Percentiles rank a stretch among this genome's conserved stretches.
phyloP scores from a whole-genome alignment of 2,888 invertebrate species.

The Eudemis profundana region DNA sequence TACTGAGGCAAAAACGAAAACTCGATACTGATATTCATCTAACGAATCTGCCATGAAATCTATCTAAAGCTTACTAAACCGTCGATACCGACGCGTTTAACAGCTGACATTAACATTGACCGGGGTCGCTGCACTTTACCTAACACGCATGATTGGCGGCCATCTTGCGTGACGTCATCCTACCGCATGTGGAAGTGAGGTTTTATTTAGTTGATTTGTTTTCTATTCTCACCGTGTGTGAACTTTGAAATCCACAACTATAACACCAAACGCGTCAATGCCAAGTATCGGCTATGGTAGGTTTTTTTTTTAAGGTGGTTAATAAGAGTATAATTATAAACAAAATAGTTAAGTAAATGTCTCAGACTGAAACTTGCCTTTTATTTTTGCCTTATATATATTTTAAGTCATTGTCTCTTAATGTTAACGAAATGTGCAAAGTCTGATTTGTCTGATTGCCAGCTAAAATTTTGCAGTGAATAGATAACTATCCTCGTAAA shows the following conservation, averaged over 20 bases:
- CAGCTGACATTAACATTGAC: slow-evolving; percentile 45
- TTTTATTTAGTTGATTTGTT: slow-evolving; percentile 5
- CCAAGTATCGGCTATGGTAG: no score
- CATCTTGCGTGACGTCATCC: slow-evolving; percentile 41
- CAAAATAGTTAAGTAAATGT: background rate
- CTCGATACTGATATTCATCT: no score
- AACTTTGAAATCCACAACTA: slow-evolving; percentile 1
- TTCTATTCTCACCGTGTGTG: background rate
- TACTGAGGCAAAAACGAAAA: no score
- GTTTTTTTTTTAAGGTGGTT: background rate
- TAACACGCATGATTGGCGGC: slow-evolving; percentile 41
- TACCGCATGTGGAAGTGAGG: slow-evolving; percentile 25
- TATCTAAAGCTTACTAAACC: slow-evolving; percentile 30
- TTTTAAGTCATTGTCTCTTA: no score
- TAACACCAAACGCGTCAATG: background rate
- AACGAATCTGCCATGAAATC: slow-evolving; percentile 2
- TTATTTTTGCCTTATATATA: background rate
- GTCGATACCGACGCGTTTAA: slow-evolving; percentile 34
- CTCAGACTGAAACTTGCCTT: background rate
- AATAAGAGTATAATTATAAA: background rate
- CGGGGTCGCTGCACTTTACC: slow-evolving; percentile 44
- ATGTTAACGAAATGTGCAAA: no score
- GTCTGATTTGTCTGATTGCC: no score
- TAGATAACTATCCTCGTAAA: background rate
- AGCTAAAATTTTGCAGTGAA: background rate